These are phyloP conservation scores for Oligia fasciuncula DNA, from an alignment of 2,888 invertebrate genomes.

Conservation along the genomic window DNA sequence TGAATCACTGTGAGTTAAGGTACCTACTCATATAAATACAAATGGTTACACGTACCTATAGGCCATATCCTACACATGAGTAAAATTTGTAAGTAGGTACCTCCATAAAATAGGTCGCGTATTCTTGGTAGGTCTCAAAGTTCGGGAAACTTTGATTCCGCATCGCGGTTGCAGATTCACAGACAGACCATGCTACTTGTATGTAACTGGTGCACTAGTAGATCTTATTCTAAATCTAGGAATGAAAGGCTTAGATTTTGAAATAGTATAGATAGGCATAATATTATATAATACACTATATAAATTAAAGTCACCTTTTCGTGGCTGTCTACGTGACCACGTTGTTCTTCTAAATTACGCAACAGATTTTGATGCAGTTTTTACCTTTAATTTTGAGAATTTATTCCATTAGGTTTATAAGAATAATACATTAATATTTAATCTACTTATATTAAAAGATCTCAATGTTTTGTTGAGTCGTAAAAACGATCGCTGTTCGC, in stretches of 20 bases:
- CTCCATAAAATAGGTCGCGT: conserved; percentile 35
- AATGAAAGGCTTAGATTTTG: background rate
- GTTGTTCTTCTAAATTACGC: background rate
- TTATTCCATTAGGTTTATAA: too few relatives aligned
- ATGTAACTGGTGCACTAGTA: background rate
- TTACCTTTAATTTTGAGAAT: too few relatives aligned
- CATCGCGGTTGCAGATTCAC: conserved; percentile 17
- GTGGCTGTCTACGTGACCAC: too few relatives aligned
- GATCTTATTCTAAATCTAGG: conserved; percentile 12
- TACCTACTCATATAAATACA: background rate
- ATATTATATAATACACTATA: too few relatives aligned
- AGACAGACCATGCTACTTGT: background rate
- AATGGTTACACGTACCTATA: background rate
- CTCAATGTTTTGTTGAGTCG: too few relatives aligned
- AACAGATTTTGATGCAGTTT: too few relatives aligned
- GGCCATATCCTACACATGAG: background rate
- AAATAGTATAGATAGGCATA: too few relatives aligned
- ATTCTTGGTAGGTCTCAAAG: conserved; percentile 31
- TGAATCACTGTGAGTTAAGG: background rate
- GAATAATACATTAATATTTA: too few relatives aligned
- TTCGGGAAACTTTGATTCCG: conserved; percentile 40
- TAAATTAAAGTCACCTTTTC: too few relatives aligned
- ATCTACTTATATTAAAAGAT: too few relatives aligned
- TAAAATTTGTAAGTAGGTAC: background rate
- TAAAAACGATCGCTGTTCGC: too few relatives aligned